Evolutionary conservation across 2,888 invertebrate genomes (phyloP).

Genomic region (Apodemia mormo): DNA sequence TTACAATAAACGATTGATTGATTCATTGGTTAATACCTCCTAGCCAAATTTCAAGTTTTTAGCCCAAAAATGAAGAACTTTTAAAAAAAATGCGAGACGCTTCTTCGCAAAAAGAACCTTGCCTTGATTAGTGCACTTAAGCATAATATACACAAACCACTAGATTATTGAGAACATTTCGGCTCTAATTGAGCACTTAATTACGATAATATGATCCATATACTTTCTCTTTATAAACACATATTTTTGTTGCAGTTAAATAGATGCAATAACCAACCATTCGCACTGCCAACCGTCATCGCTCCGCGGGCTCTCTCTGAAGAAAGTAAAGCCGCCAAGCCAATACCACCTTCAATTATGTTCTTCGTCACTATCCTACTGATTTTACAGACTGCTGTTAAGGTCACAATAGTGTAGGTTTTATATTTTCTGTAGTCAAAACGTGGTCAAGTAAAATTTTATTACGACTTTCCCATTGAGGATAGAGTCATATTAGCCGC

Average conservation of each 20-base stretch:
- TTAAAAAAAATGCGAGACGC: no score
- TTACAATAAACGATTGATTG: no score
- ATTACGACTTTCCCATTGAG: not conserved
- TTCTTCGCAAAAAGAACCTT: no score
- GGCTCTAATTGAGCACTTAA: no score
- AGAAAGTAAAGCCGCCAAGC: conserved; percentile 44
- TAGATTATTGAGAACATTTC: no score
- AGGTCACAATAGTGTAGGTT: conserved; percentile 58
- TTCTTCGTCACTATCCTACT: conserved; percentile 69
- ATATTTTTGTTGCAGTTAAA: conserved; percentile 53
- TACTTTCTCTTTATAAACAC: no score
- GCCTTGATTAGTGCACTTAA: no score
- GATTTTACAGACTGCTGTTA: conserved; percentile 67
- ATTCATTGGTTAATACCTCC: no score
- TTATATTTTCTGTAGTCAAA: not conserved
- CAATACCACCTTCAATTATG: conserved; percentile 55
- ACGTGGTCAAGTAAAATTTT: not conserved
- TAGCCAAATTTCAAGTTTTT: no score
- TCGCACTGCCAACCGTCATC: conserved; percentile 53
- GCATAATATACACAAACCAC: no score
- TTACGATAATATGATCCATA: no score
- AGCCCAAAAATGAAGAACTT: no score
- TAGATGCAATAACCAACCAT: conserved; percentile 69
- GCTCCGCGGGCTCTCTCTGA: conserved; percentile 40
- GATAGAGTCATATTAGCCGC: not conserved